Percentiles rank a stretch among this genome's conserved stretches.
Conservation (phyloP, 1,140 invertebrate genomes). For the Steinernema feltiae region DNA sequence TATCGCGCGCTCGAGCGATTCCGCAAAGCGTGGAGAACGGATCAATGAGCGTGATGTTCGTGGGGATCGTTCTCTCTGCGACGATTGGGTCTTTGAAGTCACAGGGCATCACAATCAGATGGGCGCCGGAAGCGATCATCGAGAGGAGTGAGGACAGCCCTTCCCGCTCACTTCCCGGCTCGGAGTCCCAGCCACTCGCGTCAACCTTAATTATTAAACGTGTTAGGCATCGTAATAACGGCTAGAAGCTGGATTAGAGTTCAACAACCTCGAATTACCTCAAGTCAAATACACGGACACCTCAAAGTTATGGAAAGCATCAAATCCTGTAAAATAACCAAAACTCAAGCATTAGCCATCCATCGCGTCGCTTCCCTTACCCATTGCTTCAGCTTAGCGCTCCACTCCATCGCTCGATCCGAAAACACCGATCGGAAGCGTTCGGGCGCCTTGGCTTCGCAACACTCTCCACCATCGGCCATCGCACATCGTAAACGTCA, state of each 20-base stretch:
- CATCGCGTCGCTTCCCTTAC: too few relatives aligned
- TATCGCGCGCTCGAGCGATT: not conserved
- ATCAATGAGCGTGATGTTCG: not conserved
- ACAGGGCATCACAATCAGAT: not conserved
- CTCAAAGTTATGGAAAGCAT: too few relatives aligned
- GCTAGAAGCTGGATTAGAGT: too few relatives aligned
- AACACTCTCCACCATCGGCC: not conserved
- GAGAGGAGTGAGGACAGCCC: not conserved
- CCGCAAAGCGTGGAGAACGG: not conserved
- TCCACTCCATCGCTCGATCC: not conserved
- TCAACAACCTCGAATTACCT: too few relatives aligned
- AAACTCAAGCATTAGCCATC: too few relatives aligned
- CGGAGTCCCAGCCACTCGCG: not conserved
- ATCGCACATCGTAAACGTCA: conserved; percentile 1
- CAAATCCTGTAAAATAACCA: too few relatives aligned
- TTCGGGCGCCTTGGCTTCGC: not conserved
- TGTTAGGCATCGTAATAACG: too few relatives aligned
- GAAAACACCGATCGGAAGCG: not conserved
- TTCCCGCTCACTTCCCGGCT: too few relatives aligned
- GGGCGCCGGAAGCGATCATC: not conserved
- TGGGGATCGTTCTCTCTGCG: not conserved
- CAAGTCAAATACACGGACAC: too few relatives aligned
- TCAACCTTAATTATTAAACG: too few relatives aligned
- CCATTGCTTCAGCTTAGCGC: not conserved
- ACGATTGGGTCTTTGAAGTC: not conserved